Base-by-base conservation (phyloP, 1,140 invertebrate species). In the Triops longicaudatus region DNA sequence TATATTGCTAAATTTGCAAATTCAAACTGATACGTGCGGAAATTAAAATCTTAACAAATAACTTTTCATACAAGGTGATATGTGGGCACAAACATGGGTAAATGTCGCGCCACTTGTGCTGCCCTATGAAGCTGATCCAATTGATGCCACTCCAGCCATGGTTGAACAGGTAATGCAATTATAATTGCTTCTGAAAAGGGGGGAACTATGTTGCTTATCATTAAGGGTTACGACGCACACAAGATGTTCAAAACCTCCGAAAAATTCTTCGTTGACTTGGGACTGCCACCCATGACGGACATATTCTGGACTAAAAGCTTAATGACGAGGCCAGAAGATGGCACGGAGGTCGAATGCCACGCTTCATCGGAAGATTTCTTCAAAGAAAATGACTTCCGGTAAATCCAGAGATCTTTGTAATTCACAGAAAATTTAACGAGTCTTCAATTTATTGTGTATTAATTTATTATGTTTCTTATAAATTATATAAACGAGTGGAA, bases 291-390 rank as follows among this genome's bases (percentile, higher is more conserved):
- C 1, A 92, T 98, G 91, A 91, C 94, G 0, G 84, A 89, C 77
- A 84, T 84, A 1, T 95, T 95, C 83, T 95, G 93, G 93, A 83
- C 91, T 78, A 89, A 90, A 77, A 93, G 92, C 1, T 92, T 95
- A 73, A 86, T 95, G 73, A 89, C 91, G 80, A 94, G 93, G 80
- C 92, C 92, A 14, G 84, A 83, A 0, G 91, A 93, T 82, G 86
- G 86, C 9, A 87, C 91, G 63, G 89, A 94, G 37, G 86, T 95
- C 12, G 88, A 84, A 0, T 86, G 76, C 75, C 83, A 85, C 74
- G 83, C 83, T 12, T 84, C 85, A 0, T 86, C 87, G 26, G 87
- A 86, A 84, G 86, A 88, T 80, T 87, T 87, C 81, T 86, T 84
- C 78, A 83, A 86, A 73, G 80, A 82, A 31, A 83, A 80, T 78